phyloP scores from a whole-genome alignment of 2,797 vertebrate genomes.

The Tokudaia muenninki region DNA sequence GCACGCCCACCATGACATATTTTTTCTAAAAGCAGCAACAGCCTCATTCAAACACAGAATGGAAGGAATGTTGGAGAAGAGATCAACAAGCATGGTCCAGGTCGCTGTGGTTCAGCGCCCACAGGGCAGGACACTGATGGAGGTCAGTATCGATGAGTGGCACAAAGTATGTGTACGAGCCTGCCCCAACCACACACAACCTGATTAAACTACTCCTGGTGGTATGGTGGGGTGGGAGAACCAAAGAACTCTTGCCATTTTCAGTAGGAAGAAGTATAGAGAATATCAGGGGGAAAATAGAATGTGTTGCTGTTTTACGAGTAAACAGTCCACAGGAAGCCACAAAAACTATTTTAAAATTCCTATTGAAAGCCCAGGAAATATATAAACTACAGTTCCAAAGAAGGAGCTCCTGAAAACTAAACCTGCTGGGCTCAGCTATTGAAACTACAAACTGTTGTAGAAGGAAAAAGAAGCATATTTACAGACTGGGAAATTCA shows the following conservation, averaged over 20 bases:
- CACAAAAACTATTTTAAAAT: slow-evolving; percentile 73
- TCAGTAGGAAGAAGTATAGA: slow-evolving; percentile 51
- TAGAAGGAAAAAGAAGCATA: not conserved
- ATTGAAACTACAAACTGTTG: not conserved
- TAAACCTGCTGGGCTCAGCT: not conserved
- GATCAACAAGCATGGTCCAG: not conserved
- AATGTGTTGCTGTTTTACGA: slow-evolving; percentile 48
- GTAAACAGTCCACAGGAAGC: slow-evolving; percentile 73
- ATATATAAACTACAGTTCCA: not conserved
- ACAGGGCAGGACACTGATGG: not conserved
- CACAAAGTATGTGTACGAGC: not conserved
- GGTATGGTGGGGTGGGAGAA: not conserved
- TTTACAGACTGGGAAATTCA: not conserved
- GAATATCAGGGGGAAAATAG: slow-evolving; percentile 66
- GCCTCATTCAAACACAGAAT: not conserved
- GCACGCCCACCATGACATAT: not conserved
- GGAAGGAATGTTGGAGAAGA: not conserved
- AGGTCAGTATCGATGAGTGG: not conserved
- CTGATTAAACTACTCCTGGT: not conserved
- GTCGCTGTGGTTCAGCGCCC: not conserved
- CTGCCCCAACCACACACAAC: slow-evolving; percentile 9
- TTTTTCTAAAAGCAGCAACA: slow-evolving; percentile 39
- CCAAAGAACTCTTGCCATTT: slow-evolving; percentile 25
- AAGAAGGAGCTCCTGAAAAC: slow-evolving; percentile 33
- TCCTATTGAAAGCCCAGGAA: slow-evolving; percentile 57